Base-by-base conservation (phyloP, 2,888 invertebrate species). In the Drosophila cyrtoloma region DNA sequence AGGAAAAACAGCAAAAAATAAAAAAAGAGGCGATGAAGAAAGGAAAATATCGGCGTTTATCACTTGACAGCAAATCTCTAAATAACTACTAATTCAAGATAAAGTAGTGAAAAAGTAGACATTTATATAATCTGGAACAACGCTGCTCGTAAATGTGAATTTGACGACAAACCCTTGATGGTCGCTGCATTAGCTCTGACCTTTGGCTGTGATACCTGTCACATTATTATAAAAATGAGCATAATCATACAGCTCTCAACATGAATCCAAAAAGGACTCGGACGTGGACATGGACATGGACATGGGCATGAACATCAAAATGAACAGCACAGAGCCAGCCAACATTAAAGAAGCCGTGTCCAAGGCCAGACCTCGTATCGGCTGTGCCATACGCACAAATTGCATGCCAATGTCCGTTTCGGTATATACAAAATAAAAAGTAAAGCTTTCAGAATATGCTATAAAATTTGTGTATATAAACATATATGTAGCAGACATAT, bases 51-150 rank as follows among this genome's bases (percentile, higher is more conserved):
- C 42, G 63, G 71, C 81, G 90, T 91, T 88, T 91, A 91, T 91
- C 85, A 84, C 82, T 81, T 75, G 75, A 81, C 83, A 86, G 81
- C 73, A 81, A 86, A 81, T 79, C 84, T 83, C 81, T 82, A 87
- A 83, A 86, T 82, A 82, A 67, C 51, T 60, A 26, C 79, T 75
- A 78, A 69, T 51, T 72, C 71, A 39, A 30, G 9, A 58, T 22
- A 10, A 79, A 86, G 75, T 79, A 71, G 74, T 47, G 47, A 47
- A 47, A 90, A 86, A 5, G 6, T 5, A 26, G 12, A 61, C 81
- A 59, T 52, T 37, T 37, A 51, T 32, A 59, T 30, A 39, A 39
- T 59, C 58, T 51, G 30, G 19, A 4, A 19, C 16, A 12, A 12
- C 26, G 26, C 9, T 14, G 39, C 26, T 7, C 33, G 30, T 5